Base-by-base conservation (phyloP, 1,140 invertebrate genomes). In the Oreohelix idahoensis region DNA sequence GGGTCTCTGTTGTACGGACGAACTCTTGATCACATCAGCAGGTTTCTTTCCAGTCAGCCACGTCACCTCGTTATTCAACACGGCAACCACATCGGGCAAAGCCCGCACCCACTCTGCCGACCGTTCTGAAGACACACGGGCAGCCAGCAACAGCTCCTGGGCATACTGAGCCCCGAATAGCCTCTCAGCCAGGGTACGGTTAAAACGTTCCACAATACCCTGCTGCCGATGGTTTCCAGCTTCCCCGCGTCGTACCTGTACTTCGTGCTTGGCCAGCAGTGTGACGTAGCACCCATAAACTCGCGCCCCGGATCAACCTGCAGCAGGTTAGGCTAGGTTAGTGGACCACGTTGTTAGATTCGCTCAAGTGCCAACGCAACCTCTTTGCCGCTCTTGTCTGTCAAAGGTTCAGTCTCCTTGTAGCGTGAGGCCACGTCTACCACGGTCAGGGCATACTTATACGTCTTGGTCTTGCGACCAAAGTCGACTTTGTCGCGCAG, bases 241-340 rank as follows among this genome's bases (percentile, higher is more conserved):
- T 26, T 42, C 17, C 13, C 83, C 85, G 10, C 84, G 81, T n/a
- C 81, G 69, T 13, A 86, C 71, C 1, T 75, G 20, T 0, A 84
- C 78, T 1, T 76, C 53, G 74, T 84, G 84, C 73, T 83, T 84
- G 0, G 74, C 83, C 26, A 58, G 15, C 15, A 84, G 86, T 51
- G 83, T 77, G 0, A 86, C n/a, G n/a, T n/a, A n/a, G n/a, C n/a
- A n/a, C n/a, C n/a, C n/a, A n/a, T n/a, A n/a, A n/a, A n/a, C n/a
- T n/a, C n/a, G n/a, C n/a, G n/a, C n/a, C n/a, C n/a, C n/a, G n/a
- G n/a, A n/a, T n/a, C n/a, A n/a, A n/a, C 81, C 77, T 85, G 77
- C n/a, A 85, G 70, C 13, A 85, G 81, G 11, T 81, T 80, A 26
- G 85, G 85, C 79, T 78, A 87, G 35, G 0, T 81, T 17, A 87